Evolutionary conservation across 2,888 invertebrate genomes (phyloP).

Genomic region (Oegoconia quadripuncta): DNA sequence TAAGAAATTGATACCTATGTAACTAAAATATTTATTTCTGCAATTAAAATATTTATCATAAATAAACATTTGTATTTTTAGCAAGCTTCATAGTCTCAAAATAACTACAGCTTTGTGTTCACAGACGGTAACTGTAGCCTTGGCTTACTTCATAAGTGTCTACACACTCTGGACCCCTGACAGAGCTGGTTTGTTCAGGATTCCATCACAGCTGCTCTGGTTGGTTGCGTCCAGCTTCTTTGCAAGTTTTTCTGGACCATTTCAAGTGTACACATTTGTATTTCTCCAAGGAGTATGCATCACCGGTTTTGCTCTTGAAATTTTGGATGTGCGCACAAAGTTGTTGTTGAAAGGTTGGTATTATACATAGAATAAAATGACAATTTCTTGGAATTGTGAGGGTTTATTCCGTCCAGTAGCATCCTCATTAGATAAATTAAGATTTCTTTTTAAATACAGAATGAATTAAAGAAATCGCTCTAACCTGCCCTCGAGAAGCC

Average conservation of each 20-base stretch:
- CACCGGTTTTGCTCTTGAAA: conserved; percentile 81
- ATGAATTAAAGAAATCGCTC: too few relatives aligned
- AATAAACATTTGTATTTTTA: too few relatives aligned
- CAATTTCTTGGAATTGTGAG: too few relatives aligned
- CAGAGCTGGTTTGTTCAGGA: conserved; percentile 82
- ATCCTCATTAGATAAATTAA: too few relatives aligned
- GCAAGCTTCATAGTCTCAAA: too few relatives aligned
- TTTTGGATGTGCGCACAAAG: conserved; percentile 77
- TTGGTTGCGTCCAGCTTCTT: conserved; percentile 85
- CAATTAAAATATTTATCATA: too few relatives aligned
- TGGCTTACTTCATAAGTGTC: conserved; percentile 85
- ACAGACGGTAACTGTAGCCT: conserved; percentile 83
- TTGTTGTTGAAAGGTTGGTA: conserved; percentile 61
- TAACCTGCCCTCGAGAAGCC: too few relatives aligned
- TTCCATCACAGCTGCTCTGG: conserved; percentile 87
- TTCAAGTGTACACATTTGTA: conserved; percentile 87
- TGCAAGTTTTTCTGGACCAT: conserved; percentile 86
- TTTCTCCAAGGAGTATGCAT: conserved; percentile 82
- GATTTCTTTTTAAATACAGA: too few relatives aligned
- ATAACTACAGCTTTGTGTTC: conserved; percentile 32
- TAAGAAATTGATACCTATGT: too few relatives aligned
- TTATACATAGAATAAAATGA: too few relatives aligned
- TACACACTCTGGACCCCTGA: conserved; percentile 87
- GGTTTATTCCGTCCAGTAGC: too few relatives aligned
- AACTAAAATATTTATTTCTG: too few relatives aligned